These are phyloP conservation scores for Amblyteles armatorius DNA, from an alignment of 2,888 invertebrate species.

Conservation along the genomic window DNA sequence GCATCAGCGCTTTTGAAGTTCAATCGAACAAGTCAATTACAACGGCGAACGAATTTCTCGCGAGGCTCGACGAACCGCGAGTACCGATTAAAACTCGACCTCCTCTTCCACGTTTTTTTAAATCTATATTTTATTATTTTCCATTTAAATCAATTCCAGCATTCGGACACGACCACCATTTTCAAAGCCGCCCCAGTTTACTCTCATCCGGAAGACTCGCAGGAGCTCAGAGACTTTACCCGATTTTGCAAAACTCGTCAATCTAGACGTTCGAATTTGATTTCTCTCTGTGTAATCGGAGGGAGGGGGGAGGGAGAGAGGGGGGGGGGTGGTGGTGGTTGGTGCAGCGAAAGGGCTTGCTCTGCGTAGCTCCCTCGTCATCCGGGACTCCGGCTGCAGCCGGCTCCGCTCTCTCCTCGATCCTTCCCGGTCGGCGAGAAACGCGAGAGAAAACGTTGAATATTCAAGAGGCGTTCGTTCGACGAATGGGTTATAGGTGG, in stretches of 20 bases:
- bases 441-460: constrained; percentile 75
- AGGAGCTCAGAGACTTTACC: background rate
- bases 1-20: background rate
- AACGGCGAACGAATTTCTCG: constrained; percentile 25
- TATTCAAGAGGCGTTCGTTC: constrained; percentile 79
- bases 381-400: constrained; percentile 37
- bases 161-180: background rate
- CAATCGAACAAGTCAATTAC: background rate
- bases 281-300: constrained; percentile 64
- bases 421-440: constrained; percentile 52
- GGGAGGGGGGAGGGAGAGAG: background rate
- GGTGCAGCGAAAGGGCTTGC: constrained; percentile 35
- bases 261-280: constrained; percentile 76
- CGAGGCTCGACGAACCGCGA: background rate
- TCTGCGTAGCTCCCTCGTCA: constrained; percentile 32
- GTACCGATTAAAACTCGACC: constrained; percentile 65
- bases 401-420: constrained; percentile 48
- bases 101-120: background rate
- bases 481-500: constrained; percentile 76
- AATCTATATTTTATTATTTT: background rate
- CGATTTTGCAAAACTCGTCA: constrained; percentile 72
- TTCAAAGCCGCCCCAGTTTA: constrained; percentile 1
- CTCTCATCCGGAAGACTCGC: constrained; percentile 7
- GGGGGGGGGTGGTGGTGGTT: background rate
- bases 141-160: background rate